Evolutionary conservation across 2,797 vertebrate genomes (phyloP), one percentile per base, ranked within the genome.

Genomic region (Alouatta caraya): DNA sequence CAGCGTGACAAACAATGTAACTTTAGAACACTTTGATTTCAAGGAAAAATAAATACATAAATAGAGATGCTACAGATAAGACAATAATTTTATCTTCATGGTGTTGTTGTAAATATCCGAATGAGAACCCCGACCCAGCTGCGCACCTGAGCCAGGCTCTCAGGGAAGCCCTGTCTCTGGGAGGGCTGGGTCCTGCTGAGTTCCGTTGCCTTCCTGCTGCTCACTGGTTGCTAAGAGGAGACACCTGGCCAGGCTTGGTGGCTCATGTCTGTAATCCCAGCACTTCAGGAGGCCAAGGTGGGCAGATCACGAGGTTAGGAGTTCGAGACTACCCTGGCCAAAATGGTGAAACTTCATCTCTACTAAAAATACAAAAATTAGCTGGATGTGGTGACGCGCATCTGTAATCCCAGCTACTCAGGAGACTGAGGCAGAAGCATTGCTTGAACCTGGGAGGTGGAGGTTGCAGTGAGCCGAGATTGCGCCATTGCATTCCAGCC

Each of bases 1-100:
- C 13, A 50, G n/a, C 1, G 1, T 72, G 79, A 33, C 30, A 87
- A 84, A 81, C 50, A 5, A 19, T 33, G 13, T 57, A 72, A 94
- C 76, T 81, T 85, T 26, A 61, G 67, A 87, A 64, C 26, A 55
- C 72, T 92, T 76, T 87, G 72, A 55, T 79, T 90, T 87, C 82
- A 72, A 96, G 76, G 64, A 83, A 70, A 93, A 85, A 72, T 80
- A 90, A 92, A 72, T 72, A 30, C 14, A 9, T 52, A 52, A 72
- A 55, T 6, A 59, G 72, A 59, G 46, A 33, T 22, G 57, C 76
- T 67, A 30, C 11, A 57, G 67, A 57, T 9, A 86, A 33, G 39
- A 81, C 44, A 67, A 11, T 26, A 22, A 33, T 57, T 61, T 90
- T n/a, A 42, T 76, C 46, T 80, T 93, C 4, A 7, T 24, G 28